phyloP scores from a whole-genome alignment of 2,797 vertebrate genomes.

The Okamejei kenojei region DNA sequence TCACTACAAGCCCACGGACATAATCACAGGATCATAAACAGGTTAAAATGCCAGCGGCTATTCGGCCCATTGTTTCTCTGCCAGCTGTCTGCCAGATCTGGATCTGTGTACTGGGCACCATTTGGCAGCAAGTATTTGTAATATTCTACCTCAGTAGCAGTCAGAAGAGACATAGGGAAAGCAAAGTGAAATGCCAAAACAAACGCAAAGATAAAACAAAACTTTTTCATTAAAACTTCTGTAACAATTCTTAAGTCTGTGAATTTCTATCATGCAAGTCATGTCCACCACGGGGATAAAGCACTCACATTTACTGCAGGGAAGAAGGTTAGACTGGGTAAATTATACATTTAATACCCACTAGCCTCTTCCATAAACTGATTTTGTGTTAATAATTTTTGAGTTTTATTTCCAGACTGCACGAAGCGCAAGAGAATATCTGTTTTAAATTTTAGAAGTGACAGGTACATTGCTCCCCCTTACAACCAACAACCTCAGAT shows the following conservation, averaged over 20 bases:
- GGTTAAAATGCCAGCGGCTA: no score
- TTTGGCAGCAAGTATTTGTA: not conserved
- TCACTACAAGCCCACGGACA: no score
- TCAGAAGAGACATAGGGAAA: not conserved
- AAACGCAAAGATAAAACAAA: not conserved
- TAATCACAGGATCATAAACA: no score
- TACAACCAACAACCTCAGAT: not conserved
- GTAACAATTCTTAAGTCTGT: not conserved
- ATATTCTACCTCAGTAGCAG: not conserved
- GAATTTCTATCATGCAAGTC: not conserved
- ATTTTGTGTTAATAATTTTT: not conserved
- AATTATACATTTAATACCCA: not conserved
- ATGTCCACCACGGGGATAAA: not conserved
- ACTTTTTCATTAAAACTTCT: not conserved
- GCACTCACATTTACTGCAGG: not conserved
- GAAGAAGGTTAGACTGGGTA: not conserved
- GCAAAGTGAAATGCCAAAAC: no score
- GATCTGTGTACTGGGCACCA: not conserved
- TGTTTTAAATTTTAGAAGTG: constrained; percentile 13
- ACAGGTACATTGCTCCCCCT: not conserved
- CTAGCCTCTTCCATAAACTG: not conserved
- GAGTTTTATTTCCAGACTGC: not conserved
- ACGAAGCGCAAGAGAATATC: not conserved
- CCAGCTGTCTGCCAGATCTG: not conserved
- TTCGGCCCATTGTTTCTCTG: no score